These are phyloP conservation scores for human (Homo sapiens) DNA, from an alignment of 2,113 vertebrate species.

Conservation along the genomic window DNA sequence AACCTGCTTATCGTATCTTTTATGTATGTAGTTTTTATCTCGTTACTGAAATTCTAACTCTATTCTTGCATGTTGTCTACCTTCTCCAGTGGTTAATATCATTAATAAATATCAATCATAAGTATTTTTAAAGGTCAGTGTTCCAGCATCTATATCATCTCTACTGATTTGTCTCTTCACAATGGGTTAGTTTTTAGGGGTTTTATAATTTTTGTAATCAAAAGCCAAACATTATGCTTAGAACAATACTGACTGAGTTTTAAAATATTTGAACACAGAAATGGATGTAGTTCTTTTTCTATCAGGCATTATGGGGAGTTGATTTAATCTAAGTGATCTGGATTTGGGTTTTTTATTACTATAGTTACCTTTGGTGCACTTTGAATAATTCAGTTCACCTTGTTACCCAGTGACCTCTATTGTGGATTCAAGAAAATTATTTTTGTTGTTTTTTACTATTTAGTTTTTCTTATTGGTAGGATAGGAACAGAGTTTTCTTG, in stretches of 20 bases:
- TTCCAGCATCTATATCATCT: neutral
- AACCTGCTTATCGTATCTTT: neutral
- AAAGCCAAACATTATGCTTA: neutral
- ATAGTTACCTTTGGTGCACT: too few species aligned
- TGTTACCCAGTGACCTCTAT: neutral
- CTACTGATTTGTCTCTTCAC: neutral
- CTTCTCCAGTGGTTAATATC: neutral
- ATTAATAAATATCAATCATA: neutral
- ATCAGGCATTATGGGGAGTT: neutral
- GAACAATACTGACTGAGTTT: neutral
- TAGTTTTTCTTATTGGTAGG: neutral
- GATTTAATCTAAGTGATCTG: neutral
- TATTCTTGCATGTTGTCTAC: neutral
- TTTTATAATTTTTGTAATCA: neutral
- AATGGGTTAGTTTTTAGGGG: neutral
- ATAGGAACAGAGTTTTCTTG: neutral
- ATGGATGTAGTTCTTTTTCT: neutral
- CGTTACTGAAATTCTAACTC: neutral
- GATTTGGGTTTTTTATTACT: neutral
- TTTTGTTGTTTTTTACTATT: neutral
- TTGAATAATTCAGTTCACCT: constrained; percentile 6
- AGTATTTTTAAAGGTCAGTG: neutral
- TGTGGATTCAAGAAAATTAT: neutral
- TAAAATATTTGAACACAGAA: neutral
- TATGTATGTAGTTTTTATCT: neutral